Percentiles rank a stretch among this genome's conserved stretches.
phyloP scores from a whole-genome alignment of 1,140 invertebrate species.

The Eubasilissa regina region DNA sequence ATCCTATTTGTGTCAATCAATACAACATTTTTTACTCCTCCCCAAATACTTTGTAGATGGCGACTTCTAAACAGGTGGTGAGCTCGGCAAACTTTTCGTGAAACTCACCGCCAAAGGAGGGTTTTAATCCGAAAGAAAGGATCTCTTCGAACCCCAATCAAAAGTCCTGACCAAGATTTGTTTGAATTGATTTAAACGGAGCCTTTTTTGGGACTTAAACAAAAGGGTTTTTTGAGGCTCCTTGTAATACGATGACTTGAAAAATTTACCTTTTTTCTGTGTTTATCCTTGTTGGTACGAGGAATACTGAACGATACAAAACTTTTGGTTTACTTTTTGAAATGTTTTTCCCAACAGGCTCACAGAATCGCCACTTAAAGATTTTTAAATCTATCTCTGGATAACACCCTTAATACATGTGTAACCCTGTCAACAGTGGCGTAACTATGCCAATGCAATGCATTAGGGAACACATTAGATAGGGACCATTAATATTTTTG shows the following conservation, averaged over 20 bases:
- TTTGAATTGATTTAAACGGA: slow-evolving; percentile 36
- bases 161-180: slow-evolving; percentile 18
- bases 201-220: slow-evolving; percentile 26
- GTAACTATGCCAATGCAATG: too few relatives aligned
- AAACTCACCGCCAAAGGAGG: slow-evolving; percentile 11
- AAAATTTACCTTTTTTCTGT: slow-evolving; percentile 22
- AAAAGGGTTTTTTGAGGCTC: slow-evolving; percentile 18
- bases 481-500: too few relatives aligned
- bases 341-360: too few relatives aligned
- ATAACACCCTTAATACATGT: too few relatives aligned
- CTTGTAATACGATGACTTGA: slow-evolving; percentile 22
- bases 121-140: background rate
- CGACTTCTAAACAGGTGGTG: background rate
- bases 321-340: background rate
- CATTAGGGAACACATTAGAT: too few relatives aligned
- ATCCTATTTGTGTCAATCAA: slow-evolving; percentile 22
- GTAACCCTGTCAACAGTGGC: too few relatives aligned
- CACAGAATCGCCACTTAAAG: too few relatives aligned
- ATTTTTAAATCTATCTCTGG: too few relatives aligned
- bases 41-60: background rate
- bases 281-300: slow-evolving; percentile 20
- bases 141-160: slow-evolving; percentile 26
- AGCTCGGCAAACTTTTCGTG: background rate
- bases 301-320: slow-evolving; percentile 21
- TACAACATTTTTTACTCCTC: background rate